Percentiles rank a stretch among this genome's conserved stretches.
These are phyloP conservation scores for Noturus placidus DNA, from an alignment of 2,113 vertebrate genomes.

Conservation along the genomic window DNA sequence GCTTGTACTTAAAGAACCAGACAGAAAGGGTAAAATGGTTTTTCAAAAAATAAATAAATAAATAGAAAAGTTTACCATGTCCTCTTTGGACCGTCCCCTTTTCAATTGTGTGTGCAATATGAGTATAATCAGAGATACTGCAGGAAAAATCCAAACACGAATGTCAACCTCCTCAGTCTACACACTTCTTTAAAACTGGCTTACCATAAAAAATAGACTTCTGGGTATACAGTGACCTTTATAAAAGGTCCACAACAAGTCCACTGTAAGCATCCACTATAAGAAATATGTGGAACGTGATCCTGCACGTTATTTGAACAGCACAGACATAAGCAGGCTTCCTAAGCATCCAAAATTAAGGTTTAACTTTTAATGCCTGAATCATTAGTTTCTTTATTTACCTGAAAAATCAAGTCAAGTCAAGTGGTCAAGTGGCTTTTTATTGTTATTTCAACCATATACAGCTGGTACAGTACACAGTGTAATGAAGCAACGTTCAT, in stretches of 20 bases:
- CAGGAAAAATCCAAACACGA: constrained; percentile 5
- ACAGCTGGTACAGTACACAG: too few relatives aligned
- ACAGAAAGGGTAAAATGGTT: constrained; percentile 29
- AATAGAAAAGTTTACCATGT: background rate
- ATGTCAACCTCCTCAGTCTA: background rate
- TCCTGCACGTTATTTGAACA: constrained; percentile 15
- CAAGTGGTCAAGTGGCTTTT: too few relatives aligned
- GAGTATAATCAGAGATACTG: constrained; percentile 8
- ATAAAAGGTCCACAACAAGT: constrained; percentile 22
- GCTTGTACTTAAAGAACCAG: constrained; percentile 2
- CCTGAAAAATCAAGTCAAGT: background rate
- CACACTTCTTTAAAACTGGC: background rate
- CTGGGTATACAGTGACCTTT: constrained; percentile 22
- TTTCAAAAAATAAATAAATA: background rate
- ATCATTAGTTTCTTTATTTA: background rate
- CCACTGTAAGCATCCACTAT: background rate
- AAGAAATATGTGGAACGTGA: background rate
- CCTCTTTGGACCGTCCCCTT: background rate
- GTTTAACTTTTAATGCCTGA: background rate
- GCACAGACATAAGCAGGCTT: background rate
- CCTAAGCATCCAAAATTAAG: background rate
- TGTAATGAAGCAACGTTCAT: too few relatives aligned
- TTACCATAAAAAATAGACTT: constrained; percentile 5
- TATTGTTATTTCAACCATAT: too few relatives aligned
- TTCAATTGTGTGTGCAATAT: background rate